Conservation (phyloP, 2,113 vertebrate genomes). For the Recurvirostra avosetta region DNA sequence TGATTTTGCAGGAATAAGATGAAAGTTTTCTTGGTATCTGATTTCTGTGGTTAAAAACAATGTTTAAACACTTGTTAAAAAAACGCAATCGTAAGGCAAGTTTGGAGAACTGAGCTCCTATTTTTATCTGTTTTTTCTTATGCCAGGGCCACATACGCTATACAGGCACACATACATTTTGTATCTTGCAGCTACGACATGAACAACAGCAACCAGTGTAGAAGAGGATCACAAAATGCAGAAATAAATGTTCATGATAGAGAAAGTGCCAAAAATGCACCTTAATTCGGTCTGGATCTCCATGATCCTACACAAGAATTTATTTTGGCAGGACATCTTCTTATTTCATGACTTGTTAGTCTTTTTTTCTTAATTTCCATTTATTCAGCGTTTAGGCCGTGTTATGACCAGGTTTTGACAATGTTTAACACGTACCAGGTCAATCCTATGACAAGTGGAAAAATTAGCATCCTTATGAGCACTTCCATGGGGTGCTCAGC, state of each 20-base stretch:
- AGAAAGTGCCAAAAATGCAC: background rate
- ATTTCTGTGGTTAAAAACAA: conserved; percentile 69
- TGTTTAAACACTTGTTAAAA: background rate
- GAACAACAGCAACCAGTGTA: fast-evolving
- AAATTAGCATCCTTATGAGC: background rate
- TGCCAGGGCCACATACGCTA: background rate
- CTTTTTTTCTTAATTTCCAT: background rate
- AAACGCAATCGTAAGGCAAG: background rate
- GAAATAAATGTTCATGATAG: background rate
- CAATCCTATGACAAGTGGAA: background rate
- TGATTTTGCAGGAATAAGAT: conserved; percentile 62
- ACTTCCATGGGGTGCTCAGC: fast-evolving
- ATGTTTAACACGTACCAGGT: background rate
- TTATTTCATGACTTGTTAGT: background rate
- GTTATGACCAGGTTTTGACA: background rate
- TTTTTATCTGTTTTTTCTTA: conserved; percentile 12
- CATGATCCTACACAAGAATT: background rate
- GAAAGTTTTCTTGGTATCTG: conserved; percentile 62
- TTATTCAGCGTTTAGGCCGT: background rate
- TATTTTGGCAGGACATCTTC: background rate
- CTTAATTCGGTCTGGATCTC: background rate
- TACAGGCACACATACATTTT: fast-evolving
- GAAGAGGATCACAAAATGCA: background rate
- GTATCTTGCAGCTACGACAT: fast-evolving
- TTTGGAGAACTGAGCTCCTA: conserved; percentile 16